phyloP scores from a whole-genome alignment of 2,888 invertebrate species.

The Nemapogon koenigi region DNA sequence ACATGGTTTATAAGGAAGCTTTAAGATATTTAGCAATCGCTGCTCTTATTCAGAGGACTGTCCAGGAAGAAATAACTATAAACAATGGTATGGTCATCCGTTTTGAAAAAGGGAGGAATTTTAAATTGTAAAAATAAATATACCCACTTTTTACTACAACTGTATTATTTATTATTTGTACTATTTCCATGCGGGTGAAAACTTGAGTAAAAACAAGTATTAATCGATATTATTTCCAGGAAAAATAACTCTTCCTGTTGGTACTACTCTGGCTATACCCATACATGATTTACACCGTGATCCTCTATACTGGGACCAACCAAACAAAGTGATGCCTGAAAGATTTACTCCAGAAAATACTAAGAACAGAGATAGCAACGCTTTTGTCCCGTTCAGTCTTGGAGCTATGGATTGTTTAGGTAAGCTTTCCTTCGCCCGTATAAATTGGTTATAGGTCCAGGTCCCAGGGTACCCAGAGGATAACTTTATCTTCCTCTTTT shows the following conservation, averaged over 20 bases:
- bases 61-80: slow-evolving; percentile 38
- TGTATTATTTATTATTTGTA: no score
- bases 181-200: no score
- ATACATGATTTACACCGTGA: slow-evolving; percentile 40
- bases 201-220: no score
- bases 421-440: slow-evolving; percentile 20
- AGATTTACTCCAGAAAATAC: slow-evolving; percentile 39
- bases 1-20: slow-evolving; percentile 46
- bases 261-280: slow-evolving; percentile 37
- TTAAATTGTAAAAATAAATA: no score
- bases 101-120: no score
- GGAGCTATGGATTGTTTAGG: slow-evolving; percentile 52
- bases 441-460: no score
- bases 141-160: no score
- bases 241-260: slow-evolving; percentile 34
- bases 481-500: no score
- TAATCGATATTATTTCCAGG: slow-evolving; percentile 32
- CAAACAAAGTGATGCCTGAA: slow-evolving; percentile 35
- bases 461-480: no score
- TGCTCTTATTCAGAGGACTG: slow-evolving; percentile 41
- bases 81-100: slow-evolving; percentile 35
- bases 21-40: slow-evolving; percentile 39
- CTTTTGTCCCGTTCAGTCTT: slow-evolving; percentile 43
- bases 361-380: slow-evolving; percentile 34
- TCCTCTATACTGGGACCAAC: slow-evolving; percentile 37